Base-by-base conservation (phyloP, 2,888 invertebrate genomes). In the Cremastinae sp. region DNA sequence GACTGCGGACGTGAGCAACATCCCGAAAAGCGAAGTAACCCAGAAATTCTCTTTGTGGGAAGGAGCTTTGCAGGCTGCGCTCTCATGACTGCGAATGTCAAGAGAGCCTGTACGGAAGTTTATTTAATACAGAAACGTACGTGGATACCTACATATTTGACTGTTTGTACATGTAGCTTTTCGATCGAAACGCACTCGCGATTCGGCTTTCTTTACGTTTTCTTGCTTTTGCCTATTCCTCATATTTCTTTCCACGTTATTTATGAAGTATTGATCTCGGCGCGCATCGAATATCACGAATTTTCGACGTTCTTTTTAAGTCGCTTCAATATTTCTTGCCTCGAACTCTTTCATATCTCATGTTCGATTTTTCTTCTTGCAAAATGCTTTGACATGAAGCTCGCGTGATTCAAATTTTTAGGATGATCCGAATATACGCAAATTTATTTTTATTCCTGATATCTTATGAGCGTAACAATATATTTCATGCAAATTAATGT, bases 31-130 rank as follows among this genome's bases (percentile, higher is more conserved):
- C 35, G 56, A 55, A 28, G 55, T 28, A 62, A 41, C 61, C 43
- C 70, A 66, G 66, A 71, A 75, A 75, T 75, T 75, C 66, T 61
- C 75, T 75, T 75, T 75, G 75, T 75, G 16, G 49, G 47, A 37
- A 75, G 49, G 51, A 47, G 62, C 22, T 8, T 37, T 49, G 16
- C 55, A 39, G 37, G 53, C 53, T 41, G 8, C 39, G 53, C n/a
- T 59, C 61, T 47, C 28, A 28, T 28, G 9, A 37, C 65, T 43
- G 49, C 43, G 66, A 56, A 71, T 66, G 43, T 35, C 59, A 28
- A 10, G 55, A 55, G 41, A 35, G 22, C 35, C 28, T n/a, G 14
- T 22, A 8, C 47, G 45, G 18, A 14, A 37, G 47, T 37, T 12
- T 37, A 20, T n/a, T 8, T 66, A 55, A 41, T 43, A 43, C 18